Percentiles rank a stretch among this genome's conserved stretches.
Evolutionary conservation across 2,888 invertebrate genomes (phyloP).

Genomic region (Drosophila vallismaia): DNA sequence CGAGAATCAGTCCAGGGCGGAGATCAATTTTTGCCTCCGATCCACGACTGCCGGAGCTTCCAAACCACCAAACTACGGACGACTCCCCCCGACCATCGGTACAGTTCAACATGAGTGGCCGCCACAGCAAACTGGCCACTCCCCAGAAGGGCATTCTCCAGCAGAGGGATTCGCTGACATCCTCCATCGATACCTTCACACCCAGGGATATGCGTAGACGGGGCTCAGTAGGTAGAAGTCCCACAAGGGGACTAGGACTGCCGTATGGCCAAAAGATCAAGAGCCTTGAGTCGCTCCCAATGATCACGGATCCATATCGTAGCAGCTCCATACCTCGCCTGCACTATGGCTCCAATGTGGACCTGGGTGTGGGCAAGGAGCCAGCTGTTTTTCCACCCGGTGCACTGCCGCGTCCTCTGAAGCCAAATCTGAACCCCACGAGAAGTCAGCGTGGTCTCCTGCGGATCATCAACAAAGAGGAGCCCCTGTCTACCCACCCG

Average conservation of each 20-base stretch:
- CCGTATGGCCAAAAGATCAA: slow-evolving; percentile 64
- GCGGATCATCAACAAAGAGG: slow-evolving; percentile 78
- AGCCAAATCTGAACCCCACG: slow-evolving; percentile 82
- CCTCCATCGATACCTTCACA: slow-evolving; percentile 75
- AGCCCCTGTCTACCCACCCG: slow-evolving; percentile 66
- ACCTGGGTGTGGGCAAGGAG: slow-evolving; percentile 64
- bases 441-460: slow-evolving; percentile 82
- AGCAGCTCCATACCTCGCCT: slow-evolving; percentile 79
- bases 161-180: slow-evolving; percentile 76
- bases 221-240: slow-evolving; percentile 43
- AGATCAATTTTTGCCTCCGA: slow-evolving; percentile 68
- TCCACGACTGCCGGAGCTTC: slow-evolving; percentile 55
- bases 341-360: slow-evolving; percentile 72
- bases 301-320: slow-evolving; percentile 78
- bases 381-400: slow-evolving; percentile 72
- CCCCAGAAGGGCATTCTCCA: slow-evolving; percentile 81
- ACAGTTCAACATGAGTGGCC: slow-evolving; percentile 82
- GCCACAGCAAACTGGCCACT: slow-evolving; percentile 71
- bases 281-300: slow-evolving; percentile 80
- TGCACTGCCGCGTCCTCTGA: slow-evolving; percentile 71
- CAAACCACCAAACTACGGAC: slow-evolving; percentile 54
- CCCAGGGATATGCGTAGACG: slow-evolving; percentile 52
- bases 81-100: slow-evolving; percentile 83
- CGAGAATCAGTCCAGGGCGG: slow-evolving; percentile 55
- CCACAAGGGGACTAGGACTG: slow-evolving; percentile 5